Base-by-base conservation (phyloP, 2,888 invertebrate genomes). In the Epirrita christyi region DNA sequence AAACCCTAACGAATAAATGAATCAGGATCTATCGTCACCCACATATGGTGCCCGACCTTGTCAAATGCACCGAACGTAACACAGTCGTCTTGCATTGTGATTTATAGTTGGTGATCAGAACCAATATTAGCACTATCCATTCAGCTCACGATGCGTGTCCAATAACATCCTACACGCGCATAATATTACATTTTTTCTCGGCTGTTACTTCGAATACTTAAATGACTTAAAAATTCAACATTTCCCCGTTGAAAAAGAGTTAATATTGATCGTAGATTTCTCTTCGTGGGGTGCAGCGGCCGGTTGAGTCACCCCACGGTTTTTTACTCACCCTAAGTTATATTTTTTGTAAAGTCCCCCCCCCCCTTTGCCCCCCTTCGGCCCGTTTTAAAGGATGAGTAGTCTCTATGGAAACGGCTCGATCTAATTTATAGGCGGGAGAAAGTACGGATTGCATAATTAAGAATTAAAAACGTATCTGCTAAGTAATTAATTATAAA, bases 301-400 rank as follows among this genome's bases (percentile, higher is more conserved):
- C 91, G 92, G 92, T 88, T 91, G 91, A 92, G 88, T 92, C 92
- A 92, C 92, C 92, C 92, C 92, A 90, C 91, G 91, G 88, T 88
- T 91, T 92, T 92, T 92, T 92, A 91, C 92, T 92, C 92, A 92
- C 92, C 92, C 92, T 92, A 91, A 92, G 91, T 91, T 92, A 92
- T 92, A 92, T 92, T 92, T 92, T 88, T 92, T 91, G 85, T 86
- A 85, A 88, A 91, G 85, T 82, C 85, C 86, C 83, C 84, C 85
- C 86, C 83, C 84, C 85, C 80, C 70, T 40, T 59, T 78, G 72
- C 73, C 72, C 69, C 78, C 85, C 83, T 80, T 80, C 83, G 79
- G 86, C 87, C 88, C 90, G 92, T 88, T 92, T 92, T 92, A 92
- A 91, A 92, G 92, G 92, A 92, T 92, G 92, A 92, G 91, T 90